Conservation (phyloP, 1,140 invertebrate species). For the Tyrophagus putrescentiae region DNA sequence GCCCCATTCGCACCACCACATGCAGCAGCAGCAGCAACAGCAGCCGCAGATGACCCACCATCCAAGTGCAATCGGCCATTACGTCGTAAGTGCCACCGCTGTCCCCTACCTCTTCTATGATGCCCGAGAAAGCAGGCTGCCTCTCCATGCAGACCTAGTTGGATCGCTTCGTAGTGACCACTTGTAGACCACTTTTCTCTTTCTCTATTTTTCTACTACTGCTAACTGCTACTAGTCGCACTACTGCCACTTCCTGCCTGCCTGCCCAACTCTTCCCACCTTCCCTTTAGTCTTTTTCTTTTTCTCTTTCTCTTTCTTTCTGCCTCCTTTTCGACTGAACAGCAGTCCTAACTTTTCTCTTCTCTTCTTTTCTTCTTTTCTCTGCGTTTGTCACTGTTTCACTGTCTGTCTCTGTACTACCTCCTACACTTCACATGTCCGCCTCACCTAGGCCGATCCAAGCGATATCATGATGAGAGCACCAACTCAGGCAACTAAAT, state of each 20-base stretch:
- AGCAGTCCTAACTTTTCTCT: too few species aligned
- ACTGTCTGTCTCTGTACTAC: too few species aligned
- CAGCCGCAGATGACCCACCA: not conserved
- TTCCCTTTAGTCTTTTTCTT: conserved; percentile 21
- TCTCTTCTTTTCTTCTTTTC: too few species aligned
- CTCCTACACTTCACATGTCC: too few species aligned
- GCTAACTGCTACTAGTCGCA: too few species aligned
- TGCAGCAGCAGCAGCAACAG: not conserved
- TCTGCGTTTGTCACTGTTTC: too few species aligned
- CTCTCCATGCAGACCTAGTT: too few species aligned
- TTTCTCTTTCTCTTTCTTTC: not conserved
- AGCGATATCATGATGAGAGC: conserved; percentile 12
- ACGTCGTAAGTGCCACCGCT: conserved; percentile 11
- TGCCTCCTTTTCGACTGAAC: not conserved
- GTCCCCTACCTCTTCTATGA: too few species aligned
- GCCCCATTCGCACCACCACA: conserved; percentile 5
- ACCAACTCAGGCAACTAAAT: conserved; percentile 18
- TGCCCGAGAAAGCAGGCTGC: too few species aligned
- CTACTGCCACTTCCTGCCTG: not conserved
- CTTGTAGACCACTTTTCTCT: too few species aligned
- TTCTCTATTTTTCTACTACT: too few species aligned
- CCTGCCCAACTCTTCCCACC: conserved; percentile 11
- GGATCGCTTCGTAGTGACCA: too few species aligned
- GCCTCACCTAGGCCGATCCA: conserved; percentile 9
- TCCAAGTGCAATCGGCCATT: conserved; percentile 16